These are phyloP conservation scores for Drosophila pseudotalamancana DNA, from an alignment of 2,888 invertebrate genomes.

Conservation along the genomic window DNA sequence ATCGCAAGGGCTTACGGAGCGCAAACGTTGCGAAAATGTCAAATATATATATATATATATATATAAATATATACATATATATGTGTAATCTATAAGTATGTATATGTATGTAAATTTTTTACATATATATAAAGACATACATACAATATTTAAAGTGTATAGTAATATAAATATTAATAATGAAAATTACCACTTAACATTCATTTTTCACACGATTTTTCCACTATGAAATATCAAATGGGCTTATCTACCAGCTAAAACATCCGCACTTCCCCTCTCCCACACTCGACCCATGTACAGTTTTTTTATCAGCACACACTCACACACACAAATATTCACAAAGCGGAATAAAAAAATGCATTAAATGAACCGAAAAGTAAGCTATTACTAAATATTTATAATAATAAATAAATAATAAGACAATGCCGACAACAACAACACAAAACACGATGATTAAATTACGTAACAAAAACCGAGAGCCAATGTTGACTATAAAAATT, in stretches of 20 bases:
- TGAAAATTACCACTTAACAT: conserved; percentile 1
- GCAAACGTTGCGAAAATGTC: conserved; percentile 15
- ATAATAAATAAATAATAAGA: conserved; percentile 6
- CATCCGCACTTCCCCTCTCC: neutral
- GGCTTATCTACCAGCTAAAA: conserved; percentile 53
- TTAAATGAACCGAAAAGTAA: conserved; percentile 1
- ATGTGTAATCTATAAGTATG: neutral
- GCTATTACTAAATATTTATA: conserved; percentile 1
- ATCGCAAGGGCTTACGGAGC: conserved; percentile 1
- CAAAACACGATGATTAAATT: conserved; percentile 44
- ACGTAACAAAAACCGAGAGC: conserved; percentile 50
- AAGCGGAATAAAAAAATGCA: conserved; percentile 26
- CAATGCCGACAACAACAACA: conserved; percentile 13
- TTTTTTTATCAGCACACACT: conserved; percentile 59
- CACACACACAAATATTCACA: neutral
- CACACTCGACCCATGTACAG: conserved; percentile 16
- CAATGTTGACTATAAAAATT: conserved; percentile 16
- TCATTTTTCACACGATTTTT: conserved; percentile 13
- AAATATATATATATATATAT: neutral
- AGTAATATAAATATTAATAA: neutral
- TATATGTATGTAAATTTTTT: neutral
- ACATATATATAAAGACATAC: neutral
- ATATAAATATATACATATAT: neutral
- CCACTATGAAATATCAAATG: conserved; percentile 30
- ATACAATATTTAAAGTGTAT: too few species aligned